Evolutionary conservation across 2,113 vertebrate species (phyloP).

Genomic region (Daphoenositta chrysoptera): DNA sequence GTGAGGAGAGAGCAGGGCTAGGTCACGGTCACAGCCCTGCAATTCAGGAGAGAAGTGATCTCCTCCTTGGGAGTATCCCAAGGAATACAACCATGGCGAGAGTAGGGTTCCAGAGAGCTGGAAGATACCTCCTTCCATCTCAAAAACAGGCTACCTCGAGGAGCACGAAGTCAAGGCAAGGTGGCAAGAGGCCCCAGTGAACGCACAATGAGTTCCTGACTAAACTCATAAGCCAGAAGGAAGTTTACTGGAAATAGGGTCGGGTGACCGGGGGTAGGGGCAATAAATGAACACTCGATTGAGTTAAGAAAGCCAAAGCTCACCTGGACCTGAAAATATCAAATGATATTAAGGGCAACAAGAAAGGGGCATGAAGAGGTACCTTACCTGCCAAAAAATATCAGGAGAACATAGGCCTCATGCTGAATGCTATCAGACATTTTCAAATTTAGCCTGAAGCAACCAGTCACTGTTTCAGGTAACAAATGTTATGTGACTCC

Average conservation of each 20-base stretch:
- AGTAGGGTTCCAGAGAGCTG: neutral
- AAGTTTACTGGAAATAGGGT: neutral
- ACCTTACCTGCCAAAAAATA: neutral
- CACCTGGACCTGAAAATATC: neutral
- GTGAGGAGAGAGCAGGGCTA: neutral
- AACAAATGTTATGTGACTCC: neutral
- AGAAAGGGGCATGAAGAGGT: neutral
- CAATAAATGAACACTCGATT: neutral
- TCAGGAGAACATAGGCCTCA: neutral
- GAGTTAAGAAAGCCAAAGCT: neutral
- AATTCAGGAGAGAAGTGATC: neutral
- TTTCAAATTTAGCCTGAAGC: neutral
- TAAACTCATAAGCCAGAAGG: neutral
- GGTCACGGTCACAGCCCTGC: neutral
- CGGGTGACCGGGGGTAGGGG: accelerated
- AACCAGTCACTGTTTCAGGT: neutral
- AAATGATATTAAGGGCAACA: neutral
- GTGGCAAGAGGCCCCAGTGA: neutral
- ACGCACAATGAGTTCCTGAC: neutral
- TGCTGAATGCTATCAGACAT: neutral
- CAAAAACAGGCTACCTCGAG: accelerated
- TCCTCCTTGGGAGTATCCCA: neutral
- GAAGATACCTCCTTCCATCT: neutral
- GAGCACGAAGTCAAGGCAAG: neutral
- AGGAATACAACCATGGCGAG: neutral